Evolutionary conservation across 1,140 invertebrate genomes (phyloP), one percentile per base, ranked within the genome.

Genomic region (Trypoxylus dichotomus): DNA sequence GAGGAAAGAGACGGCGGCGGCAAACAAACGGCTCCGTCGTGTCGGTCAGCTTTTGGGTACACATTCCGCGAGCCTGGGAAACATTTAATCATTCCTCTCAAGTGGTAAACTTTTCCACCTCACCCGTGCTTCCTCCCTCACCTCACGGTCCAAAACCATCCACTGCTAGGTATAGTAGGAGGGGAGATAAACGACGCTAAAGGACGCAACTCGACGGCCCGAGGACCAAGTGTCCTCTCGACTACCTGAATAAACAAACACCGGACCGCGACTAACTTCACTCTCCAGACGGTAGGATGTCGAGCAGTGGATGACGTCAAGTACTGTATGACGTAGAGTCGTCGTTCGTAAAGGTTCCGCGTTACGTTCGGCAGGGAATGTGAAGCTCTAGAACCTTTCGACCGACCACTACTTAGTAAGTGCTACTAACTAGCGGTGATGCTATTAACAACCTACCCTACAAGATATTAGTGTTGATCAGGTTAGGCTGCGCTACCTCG

Each of bases 11-110:
- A 19, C 21, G 19, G 60, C 11, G 13, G 19, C 2, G 19, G 60
- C 60, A 29, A 68, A 68, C 60, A 68, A 68, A 68, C 60, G 60
- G 60, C 21, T 68, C 60, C 24, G 60, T 68, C 24, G 60, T 68
- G 60, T 68, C 60, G 60, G 60, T 68, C 60, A 68, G 27, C 60
- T 68, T 68, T 29, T 68, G 24, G 60, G 60, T 68, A 68, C 60
- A 68, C 60, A 68, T 68, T 68, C 60, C 60, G 60, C 60, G 60
- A 75, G 32, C 74, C 41, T 75, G 41, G 74, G 41, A 75, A 75
- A 75, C 74, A 75, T 75, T 43, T 75, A 75, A 75, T 75, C 41
- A 75, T 75, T 75, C 74, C 41, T 43, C 47, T 54, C 74, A 75
- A 47, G 41, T 47, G 47, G 74, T 75, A 75, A 75, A 75, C 47